A percentile compares a stretch with the other conserved stretches of the same genome.
Conservation (phyloP, 2,113 vertebrate species). For the Eulemur macaco region DNA sequence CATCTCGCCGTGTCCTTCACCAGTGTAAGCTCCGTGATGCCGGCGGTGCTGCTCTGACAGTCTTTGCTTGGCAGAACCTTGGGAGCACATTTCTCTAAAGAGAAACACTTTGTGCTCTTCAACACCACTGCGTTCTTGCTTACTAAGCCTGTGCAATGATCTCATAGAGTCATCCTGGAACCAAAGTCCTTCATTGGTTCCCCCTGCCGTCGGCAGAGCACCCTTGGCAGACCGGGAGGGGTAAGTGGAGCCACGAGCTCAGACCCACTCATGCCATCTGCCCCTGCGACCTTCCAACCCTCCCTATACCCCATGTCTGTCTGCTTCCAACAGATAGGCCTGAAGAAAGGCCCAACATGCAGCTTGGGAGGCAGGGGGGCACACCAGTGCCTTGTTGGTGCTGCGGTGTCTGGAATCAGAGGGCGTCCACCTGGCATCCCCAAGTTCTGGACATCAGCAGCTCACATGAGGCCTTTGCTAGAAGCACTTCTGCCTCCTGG, state of each 20-base stretch:
- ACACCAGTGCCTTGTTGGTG: too few species aligned
- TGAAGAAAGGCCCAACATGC: background rate
- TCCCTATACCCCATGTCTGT: rapidly evolving
- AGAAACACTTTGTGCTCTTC: background rate
- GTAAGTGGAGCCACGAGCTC: background rate
- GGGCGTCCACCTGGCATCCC: rapidly evolving
- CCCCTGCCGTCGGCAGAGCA: too few species aligned
- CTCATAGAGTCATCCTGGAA: background rate
- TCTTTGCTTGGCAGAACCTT: background rate
- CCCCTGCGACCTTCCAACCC: rapidly evolving
- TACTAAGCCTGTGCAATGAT: background rate
- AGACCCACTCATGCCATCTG: background rate
- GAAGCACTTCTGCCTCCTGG: background rate
- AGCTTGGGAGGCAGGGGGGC: rapidly evolving
- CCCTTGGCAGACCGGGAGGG: background rate
- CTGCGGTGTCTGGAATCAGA: background rate
- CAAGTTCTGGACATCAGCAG: background rate
- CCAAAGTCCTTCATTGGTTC: background rate
- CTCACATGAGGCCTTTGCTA: background rate
- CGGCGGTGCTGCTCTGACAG: background rate
- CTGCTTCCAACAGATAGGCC: background rate
- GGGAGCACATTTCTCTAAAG: background rate
- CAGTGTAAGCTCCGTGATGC: rapidly evolving
- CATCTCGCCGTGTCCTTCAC: background rate
- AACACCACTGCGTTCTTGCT: background rate